A percentile compares a stretch with the other conserved stretches of the same genome.
These are phyloP conservation scores for Macrophya alboannulata DNA, from an alignment of 2,888 invertebrate genomes.

Conservation along the genomic window DNA sequence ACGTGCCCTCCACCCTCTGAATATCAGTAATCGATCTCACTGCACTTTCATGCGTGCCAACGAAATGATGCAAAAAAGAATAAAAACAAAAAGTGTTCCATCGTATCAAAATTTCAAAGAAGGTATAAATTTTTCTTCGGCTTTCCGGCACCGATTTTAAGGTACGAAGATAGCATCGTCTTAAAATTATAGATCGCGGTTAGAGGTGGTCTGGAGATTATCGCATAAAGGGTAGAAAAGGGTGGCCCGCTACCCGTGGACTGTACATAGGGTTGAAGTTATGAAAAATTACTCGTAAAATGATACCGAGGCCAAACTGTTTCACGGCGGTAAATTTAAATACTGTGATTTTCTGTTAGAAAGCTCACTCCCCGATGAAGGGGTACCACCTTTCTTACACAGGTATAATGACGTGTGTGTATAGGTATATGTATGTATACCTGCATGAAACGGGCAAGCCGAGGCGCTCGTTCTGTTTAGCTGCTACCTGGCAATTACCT, in stretches of 20 bases:
- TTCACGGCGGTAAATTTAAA: conserved; percentile 51
- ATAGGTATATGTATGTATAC: neutral
- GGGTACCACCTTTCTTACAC: conserved; percentile 26
- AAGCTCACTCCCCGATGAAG: conserved; percentile 51
- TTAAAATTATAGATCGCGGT: neutral
- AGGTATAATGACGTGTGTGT: neutral
- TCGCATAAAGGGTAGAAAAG: conserved; percentile 22
- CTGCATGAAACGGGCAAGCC: conserved; percentile 56
- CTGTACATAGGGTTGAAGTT: neutral
- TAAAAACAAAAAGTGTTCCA: too few relatives aligned
- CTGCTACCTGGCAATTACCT: conserved; percentile 77
- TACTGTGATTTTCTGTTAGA: conserved; percentile 46
- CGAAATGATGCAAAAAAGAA: neutral
- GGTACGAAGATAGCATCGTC: neutral
- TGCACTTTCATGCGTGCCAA: neutral
- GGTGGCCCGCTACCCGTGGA: neutral
- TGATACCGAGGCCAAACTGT: conserved; percentile 47
- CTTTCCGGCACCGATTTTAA: neutral
- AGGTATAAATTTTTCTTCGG: neutral
- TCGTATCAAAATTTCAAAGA: neutral
- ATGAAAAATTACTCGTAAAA: conserved; percentile 37
- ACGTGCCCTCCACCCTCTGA: too few relatives aligned
- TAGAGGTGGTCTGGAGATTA: conserved; percentile 21
- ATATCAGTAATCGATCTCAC: neutral
- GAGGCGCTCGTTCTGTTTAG: conserved; percentile 75